Evolutionary conservation across 2,888 invertebrate genomes (phyloP).

Genomic region (Pseudococcus viburni): DNA sequence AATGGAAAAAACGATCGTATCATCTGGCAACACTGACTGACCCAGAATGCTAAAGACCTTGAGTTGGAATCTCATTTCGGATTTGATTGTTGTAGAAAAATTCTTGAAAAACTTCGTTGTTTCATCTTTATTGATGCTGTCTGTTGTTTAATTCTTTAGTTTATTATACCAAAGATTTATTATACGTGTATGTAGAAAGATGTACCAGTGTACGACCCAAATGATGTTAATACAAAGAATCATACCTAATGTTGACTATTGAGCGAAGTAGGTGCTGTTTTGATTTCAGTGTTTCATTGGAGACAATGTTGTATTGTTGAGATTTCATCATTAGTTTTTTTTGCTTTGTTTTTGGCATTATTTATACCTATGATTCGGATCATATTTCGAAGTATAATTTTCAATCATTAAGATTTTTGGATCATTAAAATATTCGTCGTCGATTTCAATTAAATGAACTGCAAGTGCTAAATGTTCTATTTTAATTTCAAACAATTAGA

Average conservation of each 20-base stretch:
- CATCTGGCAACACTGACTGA: constrained; percentile 52
- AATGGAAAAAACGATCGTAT: neutral
- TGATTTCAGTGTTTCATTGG: neutral
- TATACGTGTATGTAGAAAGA: neutral
- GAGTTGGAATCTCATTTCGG: constrained; percentile 34
- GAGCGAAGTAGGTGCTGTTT: neutral
- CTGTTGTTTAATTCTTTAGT: constrained; percentile 20
- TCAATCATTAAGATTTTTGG: no score
- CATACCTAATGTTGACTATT: neutral
- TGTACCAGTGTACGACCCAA: neutral
- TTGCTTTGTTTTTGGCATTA: no score
- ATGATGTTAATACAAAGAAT: neutral
- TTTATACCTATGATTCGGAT: no score
- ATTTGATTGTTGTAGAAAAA: constrained; percentile 42
- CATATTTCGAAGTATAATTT: no score
- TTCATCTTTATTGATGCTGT: constrained; percentile 17
- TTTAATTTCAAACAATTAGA: no score
- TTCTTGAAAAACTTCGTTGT: constrained; percentile 45
- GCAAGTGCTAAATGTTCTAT: no score
- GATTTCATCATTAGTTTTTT: no score
- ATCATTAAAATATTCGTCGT: no score
- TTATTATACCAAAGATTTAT: constrained; percentile 11
- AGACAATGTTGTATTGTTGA: no score
- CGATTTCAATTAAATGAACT: no score
- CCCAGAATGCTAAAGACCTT: constrained; percentile 54